These are phyloP conservation scores for Aplidium turbinatum DNA, from an alignment of 23 tunicate genomes.

Conservation along the genomic window DNA sequence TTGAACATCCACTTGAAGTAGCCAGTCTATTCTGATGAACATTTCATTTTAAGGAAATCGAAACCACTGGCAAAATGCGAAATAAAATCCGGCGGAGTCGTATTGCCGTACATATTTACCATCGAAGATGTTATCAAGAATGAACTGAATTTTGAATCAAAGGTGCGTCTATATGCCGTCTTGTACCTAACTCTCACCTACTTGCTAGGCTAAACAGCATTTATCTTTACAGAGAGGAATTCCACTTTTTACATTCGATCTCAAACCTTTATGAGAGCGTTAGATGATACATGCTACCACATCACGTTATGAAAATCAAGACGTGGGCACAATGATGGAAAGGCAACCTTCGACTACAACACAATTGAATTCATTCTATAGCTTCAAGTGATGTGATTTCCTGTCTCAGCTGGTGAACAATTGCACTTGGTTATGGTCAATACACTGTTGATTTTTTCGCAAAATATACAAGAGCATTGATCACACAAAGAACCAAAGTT, in stretches of 20 bases:
- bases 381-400: no score
- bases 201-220: neutral
- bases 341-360: no score
- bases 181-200: neutral
- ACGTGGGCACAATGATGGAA: no score
- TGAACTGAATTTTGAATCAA: constrained; percentile 53
- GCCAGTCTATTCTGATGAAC: neutral
- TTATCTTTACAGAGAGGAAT: constrained; percentile 40
- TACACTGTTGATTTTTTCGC: no score
- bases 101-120: constrained; percentile 49
- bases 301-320: no score
- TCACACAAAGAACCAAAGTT: no score
- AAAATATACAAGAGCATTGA: no score
- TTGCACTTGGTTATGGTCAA: no score
- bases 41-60: constrained; percentile 11
- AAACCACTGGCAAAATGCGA: constrained; percentile 45
- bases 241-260: constrained; percentile 31
- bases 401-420: no score
- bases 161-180: constrained; percentile 13
- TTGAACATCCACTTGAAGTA: neutral
- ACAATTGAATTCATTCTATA: no score
- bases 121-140: constrained; percentile 33
- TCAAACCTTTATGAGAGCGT: no score
- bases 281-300: no score
- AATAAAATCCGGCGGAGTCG: constrained; percentile 57